phyloP scores from a whole-genome alignment of 2,113 vertebrate species.

The Morone chrysops region DNA sequence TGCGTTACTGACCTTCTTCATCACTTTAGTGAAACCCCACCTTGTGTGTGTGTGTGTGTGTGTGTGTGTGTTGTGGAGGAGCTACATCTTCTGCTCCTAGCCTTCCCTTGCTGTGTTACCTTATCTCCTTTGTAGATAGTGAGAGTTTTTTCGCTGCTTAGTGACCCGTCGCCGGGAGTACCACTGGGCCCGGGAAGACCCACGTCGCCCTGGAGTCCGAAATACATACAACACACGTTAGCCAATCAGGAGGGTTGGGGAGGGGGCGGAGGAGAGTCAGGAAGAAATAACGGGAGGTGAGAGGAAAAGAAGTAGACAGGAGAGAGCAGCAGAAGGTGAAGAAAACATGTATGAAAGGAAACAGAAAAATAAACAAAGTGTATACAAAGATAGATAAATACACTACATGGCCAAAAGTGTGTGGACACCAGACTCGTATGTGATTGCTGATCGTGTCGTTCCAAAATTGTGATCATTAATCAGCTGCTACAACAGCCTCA shows the following conservation, averaged over 20 bases:
- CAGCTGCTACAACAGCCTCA: neutral
- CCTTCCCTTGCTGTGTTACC: constrained; percentile 80
- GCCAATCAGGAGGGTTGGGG: constrained; percentile 49
- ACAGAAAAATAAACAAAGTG: neutral
- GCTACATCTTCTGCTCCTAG: constrained; percentile 45
- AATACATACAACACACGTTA: constrained; percentile 78
- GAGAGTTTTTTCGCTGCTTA: constrained; percentile 72
- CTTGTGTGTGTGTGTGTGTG: constrained; percentile 40
- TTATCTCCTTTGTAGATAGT: constrained; percentile 88
- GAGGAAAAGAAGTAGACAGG: neutral
- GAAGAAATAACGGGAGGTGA: constrained; percentile 8
- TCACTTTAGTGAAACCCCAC: constrained; percentile 12
- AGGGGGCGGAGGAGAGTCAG: neutral
- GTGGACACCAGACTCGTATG: neutral
- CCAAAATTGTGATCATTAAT: neutral
- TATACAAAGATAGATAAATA: neutral
- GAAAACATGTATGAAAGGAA: neutral
- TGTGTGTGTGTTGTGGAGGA: constrained; percentile 20
- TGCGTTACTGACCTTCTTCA: neutral
- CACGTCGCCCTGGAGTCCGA: constrained; percentile 83
- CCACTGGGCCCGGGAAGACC: constrained; percentile 83
- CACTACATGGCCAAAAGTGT: constrained; percentile 3
- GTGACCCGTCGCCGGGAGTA: constrained; percentile 75
- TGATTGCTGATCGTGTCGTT: neutral
- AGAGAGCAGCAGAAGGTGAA: no score